Evolutionary conservation across 2,113 vertebrate species (phyloP).

Genomic region (Ameiurus melas): DNA sequence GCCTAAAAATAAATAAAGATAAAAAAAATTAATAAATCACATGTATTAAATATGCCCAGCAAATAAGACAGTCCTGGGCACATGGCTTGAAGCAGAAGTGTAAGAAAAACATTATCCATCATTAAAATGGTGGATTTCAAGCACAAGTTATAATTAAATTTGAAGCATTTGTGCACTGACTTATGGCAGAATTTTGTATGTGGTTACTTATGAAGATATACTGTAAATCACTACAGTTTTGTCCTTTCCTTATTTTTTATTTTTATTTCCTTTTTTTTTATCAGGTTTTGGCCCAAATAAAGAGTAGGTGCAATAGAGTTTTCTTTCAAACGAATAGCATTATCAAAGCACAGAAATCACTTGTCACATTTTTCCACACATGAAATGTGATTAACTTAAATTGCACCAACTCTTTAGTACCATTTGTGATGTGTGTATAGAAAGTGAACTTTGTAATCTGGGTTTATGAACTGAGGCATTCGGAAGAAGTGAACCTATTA

Average conservation of each 20-base stretch:
- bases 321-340: neutral
- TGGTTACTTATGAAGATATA: slow-evolving; percentile 25
- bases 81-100: neutral
- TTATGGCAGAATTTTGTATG: slow-evolving; percentile 19
- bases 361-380: neutral
- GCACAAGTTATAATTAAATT: slow-evolving; percentile 46
- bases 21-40: slow-evolving; percentile 17
- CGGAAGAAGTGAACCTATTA: slow-evolving; percentile 25
- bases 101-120: slow-evolving; percentile 12
- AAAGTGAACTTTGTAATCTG: slow-evolving; percentile 55
- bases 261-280: neutral
- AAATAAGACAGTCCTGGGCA: neutral
- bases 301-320: slow-evolving; percentile 19
- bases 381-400: slow-evolving; percentile 39
- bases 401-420: slow-evolving; percentile 57
- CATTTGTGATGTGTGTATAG: slow-evolving; percentile 62
- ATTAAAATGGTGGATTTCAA: slow-evolving; percentile 36
- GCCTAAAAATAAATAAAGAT: neutral
- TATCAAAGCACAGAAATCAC: slow-evolving; percentile 3
- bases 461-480: slow-evolving; percentile 46
- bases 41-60: neutral
- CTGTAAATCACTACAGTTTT: slow-evolving; percentile 25
- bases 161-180: slow-evolving; percentile 26
- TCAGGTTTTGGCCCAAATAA: slow-evolving; percentile 11
- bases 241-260: neutral